These are phyloP conservation scores for Leptogaster cylindrica DNA, from an alignment of 2,888 invertebrate species.

Conservation along the genomic window DNA sequence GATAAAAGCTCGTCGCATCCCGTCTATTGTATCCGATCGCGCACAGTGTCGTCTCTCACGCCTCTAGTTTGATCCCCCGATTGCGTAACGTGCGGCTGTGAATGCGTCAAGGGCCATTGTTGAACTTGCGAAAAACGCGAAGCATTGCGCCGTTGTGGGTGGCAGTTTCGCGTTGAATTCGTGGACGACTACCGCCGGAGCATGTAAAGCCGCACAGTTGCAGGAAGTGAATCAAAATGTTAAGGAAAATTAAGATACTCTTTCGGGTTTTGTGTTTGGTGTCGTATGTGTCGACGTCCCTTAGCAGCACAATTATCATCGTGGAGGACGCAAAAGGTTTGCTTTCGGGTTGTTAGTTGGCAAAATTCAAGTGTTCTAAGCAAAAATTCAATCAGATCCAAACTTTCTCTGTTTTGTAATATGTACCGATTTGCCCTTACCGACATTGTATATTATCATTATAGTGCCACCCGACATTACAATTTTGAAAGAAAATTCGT, in stretches of 20 bases:
- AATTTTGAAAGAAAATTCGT: no score
- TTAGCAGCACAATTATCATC: slow-evolving; percentile 60
- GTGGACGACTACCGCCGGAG: slow-evolving; percentile 30
- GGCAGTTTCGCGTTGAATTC: slow-evolving; percentile 7
- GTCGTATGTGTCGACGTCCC: slow-evolving; percentile 49
- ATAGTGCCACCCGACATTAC: no score
- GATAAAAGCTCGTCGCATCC: neutral
- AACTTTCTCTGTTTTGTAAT: no score
- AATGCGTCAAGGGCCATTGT: slow-evolving; percentile 18
- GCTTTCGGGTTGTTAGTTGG: no score
- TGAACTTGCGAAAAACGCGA: slow-evolving; percentile 25
- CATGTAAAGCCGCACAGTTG: slow-evolving; percentile 16
- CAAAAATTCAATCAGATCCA: no score
- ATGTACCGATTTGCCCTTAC: no score
- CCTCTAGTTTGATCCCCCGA: neutral
- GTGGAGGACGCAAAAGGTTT: slow-evolving; percentile 63
- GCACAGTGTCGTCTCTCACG: neutral
- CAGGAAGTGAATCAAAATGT: slow-evolving; percentile 6
- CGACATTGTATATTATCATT: no score
- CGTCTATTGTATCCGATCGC: slow-evolving; percentile 3
- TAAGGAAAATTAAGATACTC: slow-evolving; percentile 10
- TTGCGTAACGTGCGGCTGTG: slow-evolving; percentile 6
- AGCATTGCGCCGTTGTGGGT: neutral
- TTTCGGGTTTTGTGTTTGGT: slow-evolving; percentile 13
- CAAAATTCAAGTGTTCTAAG: no score